These are phyloP conservation scores for Galemys pyrenaicus DNA, from an alignment of 2,113 vertebrate genomes.

Conservation along the genomic window DNA sequence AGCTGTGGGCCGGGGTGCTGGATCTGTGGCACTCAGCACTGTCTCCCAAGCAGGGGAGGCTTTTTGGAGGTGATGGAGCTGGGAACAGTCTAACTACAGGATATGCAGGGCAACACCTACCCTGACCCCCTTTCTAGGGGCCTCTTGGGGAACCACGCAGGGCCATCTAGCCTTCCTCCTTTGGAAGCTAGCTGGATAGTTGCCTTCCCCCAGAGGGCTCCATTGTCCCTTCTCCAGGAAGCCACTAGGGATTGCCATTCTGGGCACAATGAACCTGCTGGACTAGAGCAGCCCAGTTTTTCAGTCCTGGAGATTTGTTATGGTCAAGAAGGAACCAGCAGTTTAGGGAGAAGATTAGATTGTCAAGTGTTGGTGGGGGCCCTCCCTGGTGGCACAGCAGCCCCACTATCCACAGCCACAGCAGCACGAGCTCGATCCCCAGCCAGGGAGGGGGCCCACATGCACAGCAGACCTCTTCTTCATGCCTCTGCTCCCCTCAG, in stretches of 20 bases:
- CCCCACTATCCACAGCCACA: no score
- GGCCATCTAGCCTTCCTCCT: background rate
- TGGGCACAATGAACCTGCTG: background rate
- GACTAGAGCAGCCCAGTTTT: background rate
- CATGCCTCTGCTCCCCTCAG: no score
- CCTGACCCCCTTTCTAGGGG: background rate
- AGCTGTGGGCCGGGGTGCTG: background rate
- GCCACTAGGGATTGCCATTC: background rate
- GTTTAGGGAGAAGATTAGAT: background rate
- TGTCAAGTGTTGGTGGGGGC: background rate
- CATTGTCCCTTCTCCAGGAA: background rate
- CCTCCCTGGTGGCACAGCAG: no score
- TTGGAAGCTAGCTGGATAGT: background rate
- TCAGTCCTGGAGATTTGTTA: background rate
- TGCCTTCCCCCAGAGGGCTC: background rate
- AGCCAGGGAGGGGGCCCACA: no score
- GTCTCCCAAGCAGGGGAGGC: background rate
- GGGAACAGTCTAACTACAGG: background rate
- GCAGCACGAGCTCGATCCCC: no score
- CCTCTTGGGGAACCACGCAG: background rate
- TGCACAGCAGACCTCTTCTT: no score
- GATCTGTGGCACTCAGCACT: no score
- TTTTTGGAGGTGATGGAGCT: accelerated
- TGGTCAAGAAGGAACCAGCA: background rate
- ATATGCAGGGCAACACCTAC: background rate